Percentiles rank a stretch among this genome's conserved stretches.
Evolutionary conservation across 1,140 invertebrate genomes (phyloP).

Genomic region (Neodiprion virginianus): DNA sequence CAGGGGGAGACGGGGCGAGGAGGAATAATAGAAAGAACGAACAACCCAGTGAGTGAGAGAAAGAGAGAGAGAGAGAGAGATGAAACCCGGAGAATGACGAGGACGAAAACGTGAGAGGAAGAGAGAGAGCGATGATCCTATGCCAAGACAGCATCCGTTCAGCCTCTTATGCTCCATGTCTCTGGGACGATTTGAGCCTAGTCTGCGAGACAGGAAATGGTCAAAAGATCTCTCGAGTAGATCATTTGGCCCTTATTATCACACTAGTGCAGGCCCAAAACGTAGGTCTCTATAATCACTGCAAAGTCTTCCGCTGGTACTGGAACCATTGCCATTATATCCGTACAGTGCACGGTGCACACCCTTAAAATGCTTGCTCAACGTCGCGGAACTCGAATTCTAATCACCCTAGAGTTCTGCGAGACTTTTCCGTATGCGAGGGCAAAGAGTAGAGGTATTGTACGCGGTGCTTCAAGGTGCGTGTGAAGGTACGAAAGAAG

Average conservation of each 20-base stretch:
- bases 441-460: no score
- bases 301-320: no score
- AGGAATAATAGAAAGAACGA: constrained; percentile 19
- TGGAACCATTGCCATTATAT: no score
- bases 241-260: background rate
- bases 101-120: background rate
- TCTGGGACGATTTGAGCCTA: background rate
- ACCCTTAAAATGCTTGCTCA: no score
- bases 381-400: no score
- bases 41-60: constrained; percentile 26
- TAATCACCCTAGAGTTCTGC: no score
- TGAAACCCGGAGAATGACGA: no score
- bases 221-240: background rate
- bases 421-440: no score
- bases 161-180: background rate
- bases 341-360: no score
- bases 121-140: background rate
- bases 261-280: no score
- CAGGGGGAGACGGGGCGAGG: constrained; percentile 20
- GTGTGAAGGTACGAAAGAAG: background rate
- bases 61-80: constrained; percentile 3
- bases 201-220: background rate
- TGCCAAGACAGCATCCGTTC: background rate
- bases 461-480: no score
- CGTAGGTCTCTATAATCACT: no score